Evolutionary conservation across 2,797 vertebrate genomes (phyloP), one percentile per base, ranked within the genome.

Genomic region (Acanthurus tractus): DNA sequence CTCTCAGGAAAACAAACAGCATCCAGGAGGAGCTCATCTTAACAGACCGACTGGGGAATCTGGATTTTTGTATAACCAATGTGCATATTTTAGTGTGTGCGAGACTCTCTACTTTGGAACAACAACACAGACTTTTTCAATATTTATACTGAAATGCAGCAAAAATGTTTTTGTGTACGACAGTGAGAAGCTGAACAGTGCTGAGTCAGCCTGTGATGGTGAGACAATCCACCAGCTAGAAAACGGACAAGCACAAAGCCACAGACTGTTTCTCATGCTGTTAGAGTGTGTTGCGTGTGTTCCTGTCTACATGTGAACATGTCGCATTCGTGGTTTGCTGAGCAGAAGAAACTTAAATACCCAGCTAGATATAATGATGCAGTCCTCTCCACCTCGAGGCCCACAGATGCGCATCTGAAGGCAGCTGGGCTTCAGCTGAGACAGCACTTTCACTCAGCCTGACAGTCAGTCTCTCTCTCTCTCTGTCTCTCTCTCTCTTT

Each of bases 361-460:
- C 70, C 67, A 85, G 84, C 81, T 61, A 54, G 76, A 84, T 62
- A 73, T 89, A 90, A 89, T 88, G 87, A 89, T 78, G 82, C 87
- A 77, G 84, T 61, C 63, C 40, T 82, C 69, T 79, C 53, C 82
- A 88, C 78, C 92, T 89, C 17, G 1, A 82, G 91, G 84, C 86
- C 74, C 69, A 82, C 84, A 91, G 85, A 92, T 91, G 88, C 48
- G 22, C 80, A 74, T 74, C 80, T 85, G 83, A 85, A 83, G 82
- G 89, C 90, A 88, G 87, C 90, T 87, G 84, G 82, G 79, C 85
- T 82, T 86, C 77, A 73, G 90, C 91, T 92, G 92, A 93, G 86
- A 82, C 88, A 88, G 90, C 90, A 88, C 69, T 93, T 92, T 88
- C 70, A 67, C 75, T 69, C 59, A 62, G 46, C 72, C 79, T 72